Evolutionary conservation across 2,888 invertebrate species (phyloP).

Genomic region (Pammene aurita): DNA sequence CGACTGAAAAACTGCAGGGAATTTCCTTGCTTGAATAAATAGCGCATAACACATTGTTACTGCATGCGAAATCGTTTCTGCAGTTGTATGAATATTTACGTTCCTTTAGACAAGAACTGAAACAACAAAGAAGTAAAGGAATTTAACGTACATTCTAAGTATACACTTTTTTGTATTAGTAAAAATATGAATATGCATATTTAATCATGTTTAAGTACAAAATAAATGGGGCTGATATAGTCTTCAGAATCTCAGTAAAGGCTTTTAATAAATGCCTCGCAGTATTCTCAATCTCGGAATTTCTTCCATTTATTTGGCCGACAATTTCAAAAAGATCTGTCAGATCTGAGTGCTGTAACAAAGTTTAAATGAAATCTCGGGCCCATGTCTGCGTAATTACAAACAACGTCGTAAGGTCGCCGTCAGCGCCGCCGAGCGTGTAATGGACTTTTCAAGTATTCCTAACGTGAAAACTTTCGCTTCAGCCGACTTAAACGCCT

Average conservation of each 20-base stretch:
- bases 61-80: neutral
- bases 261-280: neutral
- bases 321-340: constrained; percentile 67
- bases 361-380: constrained; percentile 79
- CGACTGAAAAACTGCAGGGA: constrained; percentile 20
- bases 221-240: neutral
- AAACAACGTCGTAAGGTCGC: constrained; percentile 74
- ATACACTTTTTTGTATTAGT: too few species aligned
- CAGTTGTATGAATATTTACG: neutral
- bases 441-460: constrained; percentile 82
- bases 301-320: constrained; percentile 48
- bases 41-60: constrained; percentile 22
- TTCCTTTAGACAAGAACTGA: neutral
- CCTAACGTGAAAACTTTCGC: constrained; percentile 79
- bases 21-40: constrained; percentile 12
- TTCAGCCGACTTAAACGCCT: constrained; percentile 71
- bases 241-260: neutral
- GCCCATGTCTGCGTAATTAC: constrained; percentile 78
- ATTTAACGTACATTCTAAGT: too few species aligned
- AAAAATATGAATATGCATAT: too few species aligned
- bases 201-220: too few species aligned
- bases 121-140: neutral
- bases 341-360: constrained; percentile 67
- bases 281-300: constrained; percentile 14
- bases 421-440: constrained; percentile 72